A percentile compares a stretch with the other conserved stretches of the same genome.
phyloP scores from a whole-genome alignment of 1,140 invertebrate species.

The Drosophila arizonae region DNA sequence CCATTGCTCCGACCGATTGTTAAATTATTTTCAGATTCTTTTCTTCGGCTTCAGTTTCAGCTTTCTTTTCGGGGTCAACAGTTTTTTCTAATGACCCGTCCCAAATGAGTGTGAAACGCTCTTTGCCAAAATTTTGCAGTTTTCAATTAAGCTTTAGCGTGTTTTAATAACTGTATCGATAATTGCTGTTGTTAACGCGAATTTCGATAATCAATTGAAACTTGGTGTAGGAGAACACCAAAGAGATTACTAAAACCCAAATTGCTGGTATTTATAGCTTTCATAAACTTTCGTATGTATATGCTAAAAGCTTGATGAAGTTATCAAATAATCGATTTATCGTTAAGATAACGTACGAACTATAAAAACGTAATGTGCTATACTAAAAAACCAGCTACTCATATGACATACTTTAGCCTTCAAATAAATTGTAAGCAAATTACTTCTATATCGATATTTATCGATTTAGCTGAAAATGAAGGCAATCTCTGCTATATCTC shows the following conservation, averaged over 20 bases:
- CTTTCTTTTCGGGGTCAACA: slow-evolving; percentile 29
- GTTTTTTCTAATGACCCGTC: slow-evolving; percentile 3
- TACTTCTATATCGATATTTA: too few relatives aligned
- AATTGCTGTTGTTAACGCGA: neutral
- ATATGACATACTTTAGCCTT: too few relatives aligned
- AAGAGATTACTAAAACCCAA: too few relatives aligned
- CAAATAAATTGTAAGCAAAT: too few relatives aligned
- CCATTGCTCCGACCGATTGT: slow-evolving; percentile 4
- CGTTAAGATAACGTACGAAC: neutral
- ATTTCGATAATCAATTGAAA: too few relatives aligned
- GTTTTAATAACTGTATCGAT: slow-evolving; percentile 2
- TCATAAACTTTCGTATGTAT: too few relatives aligned
- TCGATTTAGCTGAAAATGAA: too few relatives aligned
- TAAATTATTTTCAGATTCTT: neutral
- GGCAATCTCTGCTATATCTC: too few relatives aligned
- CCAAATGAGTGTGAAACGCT: neutral
- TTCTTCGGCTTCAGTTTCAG: neutral
- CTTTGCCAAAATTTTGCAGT: neutral
- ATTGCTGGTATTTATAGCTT: too few relatives aligned
- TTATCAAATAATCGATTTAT: neutral
- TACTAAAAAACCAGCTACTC: too few relatives aligned
- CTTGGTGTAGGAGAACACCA: too few relatives aligned
- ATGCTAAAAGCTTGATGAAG: neutral
- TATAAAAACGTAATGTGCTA: too few relatives aligned
- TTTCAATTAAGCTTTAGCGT: slow-evolving; percentile 4